phyloP scores from a whole-genome alignment of 2,797 vertebrate species.

The Argya squamiceps region DNA sequence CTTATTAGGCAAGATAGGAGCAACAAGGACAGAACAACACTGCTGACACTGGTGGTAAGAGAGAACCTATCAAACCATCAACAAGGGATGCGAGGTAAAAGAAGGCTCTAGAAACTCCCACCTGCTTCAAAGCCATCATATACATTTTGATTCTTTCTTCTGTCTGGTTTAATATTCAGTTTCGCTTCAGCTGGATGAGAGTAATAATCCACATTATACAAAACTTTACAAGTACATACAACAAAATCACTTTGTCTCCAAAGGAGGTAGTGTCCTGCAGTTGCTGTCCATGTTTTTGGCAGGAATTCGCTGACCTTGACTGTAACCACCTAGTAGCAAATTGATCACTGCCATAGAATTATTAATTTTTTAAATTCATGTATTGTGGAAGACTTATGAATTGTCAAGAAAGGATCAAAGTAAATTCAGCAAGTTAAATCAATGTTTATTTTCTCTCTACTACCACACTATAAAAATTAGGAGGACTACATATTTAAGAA shows the following conservation, averaged over 20 bases:
- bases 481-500: background rate
- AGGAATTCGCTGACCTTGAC: background rate
- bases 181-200: background rate
- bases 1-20: background rate
- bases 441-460: background rate
- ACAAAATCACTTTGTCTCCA: background rate
- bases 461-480: background rate
- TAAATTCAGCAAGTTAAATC: background rate
- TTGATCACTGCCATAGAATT: background rate
- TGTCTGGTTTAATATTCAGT: background rate
- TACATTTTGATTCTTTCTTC: background rate
- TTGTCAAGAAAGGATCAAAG: background rate
- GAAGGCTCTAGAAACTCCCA: background rate
- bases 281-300: background rate
- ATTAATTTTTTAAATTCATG: background rate
- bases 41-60: background rate
- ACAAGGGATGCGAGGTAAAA: background rate
- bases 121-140: background rate
- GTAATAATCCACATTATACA: background rate
- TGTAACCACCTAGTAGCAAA: background rate
- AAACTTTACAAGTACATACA: background rate
- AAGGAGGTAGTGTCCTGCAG: background rate
- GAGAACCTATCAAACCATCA: background rate
- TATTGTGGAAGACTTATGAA: background rate
- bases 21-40: background rate